Conservation (phyloP, 2,888 invertebrate species). For the Lottia scabra region DNA sequence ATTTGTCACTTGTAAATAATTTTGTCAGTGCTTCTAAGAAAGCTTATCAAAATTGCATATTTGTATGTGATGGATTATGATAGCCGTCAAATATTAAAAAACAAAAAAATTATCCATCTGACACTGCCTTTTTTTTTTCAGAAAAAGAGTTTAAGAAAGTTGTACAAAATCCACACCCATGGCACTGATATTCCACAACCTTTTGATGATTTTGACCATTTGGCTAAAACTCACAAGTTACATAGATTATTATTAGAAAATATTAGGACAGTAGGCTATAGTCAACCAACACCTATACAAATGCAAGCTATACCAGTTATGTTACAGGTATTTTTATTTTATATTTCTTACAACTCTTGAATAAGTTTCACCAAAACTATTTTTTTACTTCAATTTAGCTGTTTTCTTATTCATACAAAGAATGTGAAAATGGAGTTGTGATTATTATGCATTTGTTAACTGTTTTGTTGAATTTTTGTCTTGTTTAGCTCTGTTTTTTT, state of each 20-base stretch:
- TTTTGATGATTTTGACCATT: conserved; percentile 76
- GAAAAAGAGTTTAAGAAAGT: conserved; percentile 81
- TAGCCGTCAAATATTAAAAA: no score
- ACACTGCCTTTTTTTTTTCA: conserved; percentile 64
- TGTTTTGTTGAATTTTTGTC: no score
- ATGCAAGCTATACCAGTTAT: conserved; percentile 93
- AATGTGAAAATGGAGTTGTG: no score
- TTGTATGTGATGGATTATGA: no score
- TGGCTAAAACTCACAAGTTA: conserved; percentile 75
- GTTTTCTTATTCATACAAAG: no score
- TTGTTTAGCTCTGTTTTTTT: no score
- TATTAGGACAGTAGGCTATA: conserved; percentile 71
- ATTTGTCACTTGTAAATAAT: no score
- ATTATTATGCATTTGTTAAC: no score
- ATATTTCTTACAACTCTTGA: background rate
- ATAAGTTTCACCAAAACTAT: background rate
- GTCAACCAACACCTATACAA: conserved; percentile 67
- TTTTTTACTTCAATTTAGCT: background rate
- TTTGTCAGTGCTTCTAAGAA: no score
- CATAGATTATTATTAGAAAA: conserved; percentile 77
- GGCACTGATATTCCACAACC: conserved; percentile 87
- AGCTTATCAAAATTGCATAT: no score
- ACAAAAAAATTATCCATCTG: no score
- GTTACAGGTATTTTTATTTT: conserved; percentile 71
- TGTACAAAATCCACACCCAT: conserved; percentile 81